phyloP scores from a whole-genome alignment of 2,888 invertebrate species.

The Drosophila phalerata region DNA sequence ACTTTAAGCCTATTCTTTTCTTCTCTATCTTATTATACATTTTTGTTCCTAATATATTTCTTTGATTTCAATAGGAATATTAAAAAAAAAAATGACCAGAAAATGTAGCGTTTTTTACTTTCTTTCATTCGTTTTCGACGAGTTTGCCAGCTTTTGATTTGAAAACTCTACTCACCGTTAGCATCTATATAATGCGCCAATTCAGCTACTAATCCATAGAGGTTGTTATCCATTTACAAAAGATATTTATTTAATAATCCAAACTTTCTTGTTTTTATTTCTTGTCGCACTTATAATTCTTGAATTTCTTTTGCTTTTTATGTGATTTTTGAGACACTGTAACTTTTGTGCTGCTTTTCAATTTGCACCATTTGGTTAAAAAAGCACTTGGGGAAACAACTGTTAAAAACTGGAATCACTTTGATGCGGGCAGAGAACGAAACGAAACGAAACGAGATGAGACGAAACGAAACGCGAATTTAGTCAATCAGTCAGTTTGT shows the following conservation, averaged over 20 bases:
- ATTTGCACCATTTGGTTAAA: slow-evolving; percentile 39
- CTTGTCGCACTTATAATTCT: slow-evolving; percentile 7
- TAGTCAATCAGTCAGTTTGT: slow-evolving; percentile 34
- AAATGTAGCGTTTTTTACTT: slow-evolving; percentile 32
- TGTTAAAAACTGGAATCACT: slow-evolving; percentile 33
- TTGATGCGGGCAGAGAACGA: slow-evolving; percentile 34
- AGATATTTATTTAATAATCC: slow-evolving; percentile 21
- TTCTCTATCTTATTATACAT: no score
- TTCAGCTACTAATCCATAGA: slow-evolving; percentile 77
- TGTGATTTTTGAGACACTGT: slow-evolving; percentile 24
- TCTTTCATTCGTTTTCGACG: slow-evolving; percentile 22
- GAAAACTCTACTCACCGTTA: slow-evolving; percentile 58
- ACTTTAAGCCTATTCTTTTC: no score
- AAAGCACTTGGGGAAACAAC: slow-evolving; percentile 40
- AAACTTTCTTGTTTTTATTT: slow-evolving; percentile 6
- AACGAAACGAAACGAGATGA: slow-evolving; percentile 11
- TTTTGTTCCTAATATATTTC: not conserved
- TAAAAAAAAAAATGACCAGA: slow-evolving; percentile 38
- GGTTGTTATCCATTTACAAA: slow-evolving; percentile 65
- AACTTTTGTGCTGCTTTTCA: slow-evolving; percentile 24
- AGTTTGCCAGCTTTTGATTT: slow-evolving; percentile 44
- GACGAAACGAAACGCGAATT: slow-evolving; percentile 20
- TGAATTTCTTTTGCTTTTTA: slow-evolving; percentile 2
- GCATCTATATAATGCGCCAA: slow-evolving; percentile 66
- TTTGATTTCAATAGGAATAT: not conserved